phyloP scores from a whole-genome alignment of 2,797 vertebrate species.

The Liparis tanakae region DNA sequence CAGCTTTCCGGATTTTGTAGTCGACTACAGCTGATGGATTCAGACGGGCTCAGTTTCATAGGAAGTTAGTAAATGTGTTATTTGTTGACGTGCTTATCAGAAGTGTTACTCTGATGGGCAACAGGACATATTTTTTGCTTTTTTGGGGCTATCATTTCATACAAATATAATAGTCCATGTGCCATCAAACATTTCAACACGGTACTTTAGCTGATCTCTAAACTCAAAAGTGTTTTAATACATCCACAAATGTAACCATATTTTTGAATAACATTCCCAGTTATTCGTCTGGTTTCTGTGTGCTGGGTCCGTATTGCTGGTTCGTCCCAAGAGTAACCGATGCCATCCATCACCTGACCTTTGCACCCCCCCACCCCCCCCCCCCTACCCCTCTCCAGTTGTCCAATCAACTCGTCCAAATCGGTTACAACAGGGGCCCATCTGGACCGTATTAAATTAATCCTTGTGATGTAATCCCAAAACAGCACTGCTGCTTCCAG shows the following conservation, averaged over 20 bases:
- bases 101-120: not conserved
- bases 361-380: constrained; percentile 15
- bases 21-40: not conserved
- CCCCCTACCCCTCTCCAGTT: constrained; percentile 25
- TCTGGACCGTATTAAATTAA: constrained; percentile 81
- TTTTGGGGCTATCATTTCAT: not conserved
- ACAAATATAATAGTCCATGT: not conserved
- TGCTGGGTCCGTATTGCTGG: constrained; percentile 26
- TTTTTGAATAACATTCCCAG: constrained; percentile 6
- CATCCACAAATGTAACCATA: not conserved
- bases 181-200: not conserved
- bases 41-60: not conserved
- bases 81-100: not conserved
- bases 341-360: constrained; percentile 64
- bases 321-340: constrained; percentile 24
- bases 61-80: not conserved
- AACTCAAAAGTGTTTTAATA: not conserved
- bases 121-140: not conserved
- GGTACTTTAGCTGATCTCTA: not conserved
- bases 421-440: constrained; percentile 75
- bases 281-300: constrained; percentile 4
- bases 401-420: constrained; percentile 77
- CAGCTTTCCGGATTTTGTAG: constrained; percentile 8
- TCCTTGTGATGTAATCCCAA: constrained; percentile 81
- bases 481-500: constrained; percentile 63